phyloP scores from a whole-genome alignment of 1,140 invertebrate species.

The Dinothrombium tinctorium region DNA sequence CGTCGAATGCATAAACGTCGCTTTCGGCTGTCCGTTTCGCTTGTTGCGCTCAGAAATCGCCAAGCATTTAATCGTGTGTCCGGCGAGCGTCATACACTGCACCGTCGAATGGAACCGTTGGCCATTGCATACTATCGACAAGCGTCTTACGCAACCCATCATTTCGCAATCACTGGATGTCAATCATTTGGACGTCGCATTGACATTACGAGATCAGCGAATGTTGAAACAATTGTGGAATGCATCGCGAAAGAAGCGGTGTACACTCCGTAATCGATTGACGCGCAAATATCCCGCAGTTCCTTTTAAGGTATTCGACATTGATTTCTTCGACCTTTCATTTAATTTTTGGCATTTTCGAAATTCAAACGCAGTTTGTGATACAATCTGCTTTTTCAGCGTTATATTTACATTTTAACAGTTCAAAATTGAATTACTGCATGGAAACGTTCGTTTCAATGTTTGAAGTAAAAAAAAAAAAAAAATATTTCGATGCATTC shows the following conservation, averaged over 20 bases:
- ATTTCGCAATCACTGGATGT: conserved; percentile 10
- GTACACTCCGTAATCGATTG: conserved; percentile 20
- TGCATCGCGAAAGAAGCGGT: conserved; percentile 18
- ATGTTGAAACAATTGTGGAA: conserved; percentile 23
- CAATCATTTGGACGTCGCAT: conserved; percentile 24
- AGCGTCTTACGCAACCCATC: conserved; percentile 13
- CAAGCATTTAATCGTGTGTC: conserved; percentile 24
- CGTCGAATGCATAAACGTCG: conserved; percentile 24
- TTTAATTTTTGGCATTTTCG: no score
- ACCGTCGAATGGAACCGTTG: conserved; percentile 29
- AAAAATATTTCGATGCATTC: no score
- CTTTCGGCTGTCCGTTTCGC: conserved; percentile 24
- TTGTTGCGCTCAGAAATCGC: conserved; percentile 21
- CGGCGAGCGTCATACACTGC: conserved; percentile 27
- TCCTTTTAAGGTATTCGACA: conserved; percentile 16
- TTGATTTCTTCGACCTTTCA: not conserved
- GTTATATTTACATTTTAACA: no score
- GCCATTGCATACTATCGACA: conserved; percentile 19
- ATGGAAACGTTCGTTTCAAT: no score
- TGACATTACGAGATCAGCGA: conserved; percentile 26
- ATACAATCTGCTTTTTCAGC: no score
- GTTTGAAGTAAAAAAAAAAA: no score
- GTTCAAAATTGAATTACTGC: no score
- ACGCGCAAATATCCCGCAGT: conserved; percentile 22
- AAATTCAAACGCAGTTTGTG: no score